Percentiles rank a stretch among this genome's conserved stretches.
Conservation (phyloP, 2,888 invertebrate genomes). For the Strigamia crassipes region DNA sequence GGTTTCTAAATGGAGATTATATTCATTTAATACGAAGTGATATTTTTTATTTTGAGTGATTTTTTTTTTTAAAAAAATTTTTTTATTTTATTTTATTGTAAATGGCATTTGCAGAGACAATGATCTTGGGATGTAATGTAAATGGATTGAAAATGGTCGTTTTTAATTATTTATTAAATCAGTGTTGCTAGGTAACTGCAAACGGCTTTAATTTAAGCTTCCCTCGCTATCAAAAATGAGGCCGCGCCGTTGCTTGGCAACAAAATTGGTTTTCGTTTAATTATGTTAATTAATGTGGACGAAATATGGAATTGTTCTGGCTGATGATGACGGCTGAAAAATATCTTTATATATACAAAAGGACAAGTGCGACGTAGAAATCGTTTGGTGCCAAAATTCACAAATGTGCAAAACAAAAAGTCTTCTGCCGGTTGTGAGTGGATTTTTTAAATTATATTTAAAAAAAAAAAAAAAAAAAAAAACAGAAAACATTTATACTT, state of each 20-base stretch:
- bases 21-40: not conserved
- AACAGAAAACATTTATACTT: slow-evolving; percentile 35
- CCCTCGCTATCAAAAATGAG: slow-evolving; percentile 34
- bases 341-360: slow-evolving; percentile 13
- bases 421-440: slow-evolving; percentile 30
- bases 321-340: not conserved
- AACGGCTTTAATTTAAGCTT: slow-evolving; percentile 38
- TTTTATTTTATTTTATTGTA: not conserved
- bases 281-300: slow-evolving; percentile 42
- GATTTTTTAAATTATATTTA: not conserved
- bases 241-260: slow-evolving; percentile 32
- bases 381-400: slow-evolving; percentile 36
- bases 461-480: no score
- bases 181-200: slow-evolving; percentile 34
- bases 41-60: not conserved
- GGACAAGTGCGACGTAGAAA: slow-evolving; percentile 15
- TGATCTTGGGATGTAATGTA: not conserved
- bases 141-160: not conserved
- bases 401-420: not conserved
- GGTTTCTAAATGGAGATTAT: not conserved
- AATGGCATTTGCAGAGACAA: slow-evolving; percentile 26
- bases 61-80: not conserved
- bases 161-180: slow-evolving; percentile 42
- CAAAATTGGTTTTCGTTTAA: slow-evolving; percentile 40
- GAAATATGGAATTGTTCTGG: slow-evolving; percentile 40